Conservation (phyloP, 2,888 invertebrate genomes). For the Drosophila peninsularis region DNA sequence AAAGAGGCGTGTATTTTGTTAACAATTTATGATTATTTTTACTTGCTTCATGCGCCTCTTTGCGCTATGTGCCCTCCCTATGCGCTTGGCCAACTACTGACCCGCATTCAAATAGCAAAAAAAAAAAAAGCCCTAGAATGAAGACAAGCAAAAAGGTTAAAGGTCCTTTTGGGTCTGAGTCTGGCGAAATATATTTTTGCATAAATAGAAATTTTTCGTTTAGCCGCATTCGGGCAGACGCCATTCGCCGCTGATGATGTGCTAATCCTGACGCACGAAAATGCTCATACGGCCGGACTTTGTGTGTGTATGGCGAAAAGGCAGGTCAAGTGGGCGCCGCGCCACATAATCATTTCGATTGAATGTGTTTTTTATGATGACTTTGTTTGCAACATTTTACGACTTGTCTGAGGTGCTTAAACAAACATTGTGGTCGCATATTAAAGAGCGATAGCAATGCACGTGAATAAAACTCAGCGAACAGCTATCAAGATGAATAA, state of each 20-base stretch:
- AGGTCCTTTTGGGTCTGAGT: conserved; percentile 11
- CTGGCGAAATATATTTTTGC: conserved; percentile 40
- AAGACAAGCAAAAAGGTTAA: conserved; percentile 41
- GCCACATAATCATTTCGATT: conserved; percentile 44
- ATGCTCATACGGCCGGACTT: conserved; percentile 34
- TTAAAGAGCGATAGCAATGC: neutral
- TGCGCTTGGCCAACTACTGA: conserved; percentile 47
- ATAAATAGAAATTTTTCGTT: conserved; percentile 49
- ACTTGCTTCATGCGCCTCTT: conserved; percentile 40
- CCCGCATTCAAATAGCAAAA: conserved; percentile 40
- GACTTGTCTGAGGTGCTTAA: conserved; percentile 25
- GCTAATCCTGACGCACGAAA: conserved; percentile 60
- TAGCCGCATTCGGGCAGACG: conserved; percentile 22
- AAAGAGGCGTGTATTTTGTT: conserved; percentile 65
- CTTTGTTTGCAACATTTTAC: conserved; percentile 36
- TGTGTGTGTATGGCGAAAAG: neutral
- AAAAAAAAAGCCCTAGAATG: neutral
- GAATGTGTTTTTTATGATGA: conserved; percentile 45
- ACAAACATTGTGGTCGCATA: conserved; percentile 7
- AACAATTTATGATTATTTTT: conserved; percentile 77
- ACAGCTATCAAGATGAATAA: neutral
- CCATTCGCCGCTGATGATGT: conserved; percentile 59
- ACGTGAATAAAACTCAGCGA: neutral
- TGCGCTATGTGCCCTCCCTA: conserved; percentile 18
- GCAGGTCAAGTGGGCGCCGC: conserved; percentile 10